phyloP scores from a whole-genome alignment of 2,888 invertebrate genomes.

The Zootermopsis nevadensis region DNA sequence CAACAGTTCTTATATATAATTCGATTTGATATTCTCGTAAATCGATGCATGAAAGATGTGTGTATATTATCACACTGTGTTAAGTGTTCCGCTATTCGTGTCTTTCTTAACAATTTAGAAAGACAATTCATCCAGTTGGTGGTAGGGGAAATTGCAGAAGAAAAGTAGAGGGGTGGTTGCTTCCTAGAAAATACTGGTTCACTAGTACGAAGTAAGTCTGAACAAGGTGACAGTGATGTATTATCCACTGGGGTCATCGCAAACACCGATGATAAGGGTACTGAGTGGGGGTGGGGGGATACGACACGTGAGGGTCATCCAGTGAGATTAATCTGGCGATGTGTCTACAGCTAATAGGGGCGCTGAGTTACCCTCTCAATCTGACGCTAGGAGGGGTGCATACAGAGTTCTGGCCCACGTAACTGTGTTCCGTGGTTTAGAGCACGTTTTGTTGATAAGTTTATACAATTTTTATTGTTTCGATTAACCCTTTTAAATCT shows the following conservation, averaged over 20 bases:
- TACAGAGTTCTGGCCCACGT: slow-evolving; percentile 10
- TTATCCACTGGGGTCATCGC: slow-evolving; percentile 32
- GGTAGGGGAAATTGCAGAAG: not conserved
- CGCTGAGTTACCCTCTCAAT: not conserved
- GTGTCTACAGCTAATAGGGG: slow-evolving; percentile 29
- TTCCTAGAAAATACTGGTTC: not conserved
- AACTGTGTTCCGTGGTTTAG: slow-evolving; percentile 14
- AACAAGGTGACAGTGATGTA: slow-evolving; percentile 32
- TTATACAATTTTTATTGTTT: not conserved
- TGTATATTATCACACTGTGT: too few species aligned
- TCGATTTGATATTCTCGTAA: too few species aligned
- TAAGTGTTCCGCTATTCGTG: not conserved
- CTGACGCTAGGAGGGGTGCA: not conserved
- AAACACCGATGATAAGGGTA: slow-evolving; percentile 36
- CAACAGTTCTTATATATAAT: too few species aligned
- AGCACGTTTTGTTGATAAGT: slow-evolving; percentile 14
- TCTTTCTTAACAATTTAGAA: not conserved
- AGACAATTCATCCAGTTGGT: not conserved
- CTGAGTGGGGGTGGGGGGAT: not conserved
- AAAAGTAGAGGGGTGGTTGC: not conserved
- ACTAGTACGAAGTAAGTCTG: too few species aligned
- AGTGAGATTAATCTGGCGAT: slow-evolving; percentile 25
- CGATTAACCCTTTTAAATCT: too few species aligned
- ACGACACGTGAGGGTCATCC: slow-evolving; percentile 19
- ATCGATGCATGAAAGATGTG: too few species aligned